Conservation (phyloP, 2,888 invertebrate species). For the Machimus rusticus region DNA sequence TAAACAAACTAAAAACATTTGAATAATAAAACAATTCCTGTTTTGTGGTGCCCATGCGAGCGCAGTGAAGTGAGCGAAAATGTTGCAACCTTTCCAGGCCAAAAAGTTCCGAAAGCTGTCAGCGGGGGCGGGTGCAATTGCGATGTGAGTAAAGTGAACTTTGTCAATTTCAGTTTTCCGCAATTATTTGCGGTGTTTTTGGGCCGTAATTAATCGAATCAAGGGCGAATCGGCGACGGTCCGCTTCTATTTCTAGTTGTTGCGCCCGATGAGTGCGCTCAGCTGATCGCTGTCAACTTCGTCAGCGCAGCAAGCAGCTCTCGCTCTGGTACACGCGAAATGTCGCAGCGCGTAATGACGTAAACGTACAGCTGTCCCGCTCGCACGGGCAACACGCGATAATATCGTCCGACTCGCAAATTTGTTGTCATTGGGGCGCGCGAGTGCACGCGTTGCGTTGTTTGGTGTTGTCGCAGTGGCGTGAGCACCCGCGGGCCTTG, state of each 20-base stretch:
- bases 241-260: neutral
- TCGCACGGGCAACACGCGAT: neutral
- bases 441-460: neutral
- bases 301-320: neutral
- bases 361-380: neutral
- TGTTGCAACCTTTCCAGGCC: neutral
- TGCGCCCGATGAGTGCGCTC: neutral
- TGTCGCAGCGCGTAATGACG: constrained; percentile 52
- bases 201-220: neutral
- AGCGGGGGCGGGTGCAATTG: neutral
- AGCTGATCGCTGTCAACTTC: constrained; percentile 43
- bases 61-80: neutral
- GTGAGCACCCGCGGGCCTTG: neutral
- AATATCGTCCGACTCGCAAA: neutral
- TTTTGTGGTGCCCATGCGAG: neutral
- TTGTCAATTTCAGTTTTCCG: neutral
- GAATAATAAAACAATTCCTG: neutral
- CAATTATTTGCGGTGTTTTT: neutral
- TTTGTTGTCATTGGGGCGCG: neutral
- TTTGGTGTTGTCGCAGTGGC: neutral
- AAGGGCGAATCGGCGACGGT: neutral
- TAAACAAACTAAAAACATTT: neutral
- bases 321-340: neutral
- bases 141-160: neutral
- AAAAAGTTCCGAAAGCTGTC: neutral